These are phyloP conservation scores for Archaeoteleia sp. DNA, from an alignment of 2,888 invertebrate genomes.

Conservation along the genomic window DNA sequence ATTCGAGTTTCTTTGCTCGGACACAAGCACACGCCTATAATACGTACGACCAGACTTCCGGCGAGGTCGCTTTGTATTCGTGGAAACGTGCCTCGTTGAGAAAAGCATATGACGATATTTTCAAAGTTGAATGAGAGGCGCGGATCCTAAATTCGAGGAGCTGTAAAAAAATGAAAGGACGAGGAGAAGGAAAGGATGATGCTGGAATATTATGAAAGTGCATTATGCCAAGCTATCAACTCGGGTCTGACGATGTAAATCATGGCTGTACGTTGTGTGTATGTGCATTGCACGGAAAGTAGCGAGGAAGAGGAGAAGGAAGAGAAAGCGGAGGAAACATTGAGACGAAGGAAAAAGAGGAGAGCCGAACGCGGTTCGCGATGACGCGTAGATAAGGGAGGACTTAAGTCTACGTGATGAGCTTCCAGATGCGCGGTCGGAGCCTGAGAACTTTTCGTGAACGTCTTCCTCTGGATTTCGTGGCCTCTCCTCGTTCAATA, in stretches of 20 bases:
- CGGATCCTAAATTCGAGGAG: constrained; percentile 12
- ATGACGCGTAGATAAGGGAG: constrained; percentile 74
- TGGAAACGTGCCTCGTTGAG: constrained; percentile 28
- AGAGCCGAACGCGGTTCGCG: constrained; percentile 63
- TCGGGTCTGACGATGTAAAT: constrained; percentile 70
- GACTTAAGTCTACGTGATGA: constrained; percentile 73
- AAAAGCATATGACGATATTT: constrained; percentile 29
- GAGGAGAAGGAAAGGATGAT: constrained; percentile 11
- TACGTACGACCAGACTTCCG: constrained; percentile 35
- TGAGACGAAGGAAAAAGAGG: constrained; percentile 56
- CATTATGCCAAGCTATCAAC: constrained; percentile 57
- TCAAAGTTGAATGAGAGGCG: constrained; percentile 9
- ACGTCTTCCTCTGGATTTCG: constrained; percentile 53
- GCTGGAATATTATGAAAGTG: constrained; percentile 35
- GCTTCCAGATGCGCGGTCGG: constrained; percentile 69
- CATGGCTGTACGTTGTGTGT: constrained; percentile 61
- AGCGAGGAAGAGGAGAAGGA: constrained; percentile 51
- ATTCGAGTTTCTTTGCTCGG: constrained; percentile 41
- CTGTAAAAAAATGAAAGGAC: constrained; percentile 4
- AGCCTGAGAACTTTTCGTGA: constrained; percentile 73
- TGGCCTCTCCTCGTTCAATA: constrained; percentile 33
- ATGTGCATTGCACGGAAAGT: constrained; percentile 48
- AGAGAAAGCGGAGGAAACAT: constrained; percentile 48
- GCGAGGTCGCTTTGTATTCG: constrained; percentile 47
- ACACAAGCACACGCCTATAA: constrained; percentile 27